phyloP scores from a whole-genome alignment of 2,797 vertebrate genomes.

The Tarsius wallacei region DNA sequence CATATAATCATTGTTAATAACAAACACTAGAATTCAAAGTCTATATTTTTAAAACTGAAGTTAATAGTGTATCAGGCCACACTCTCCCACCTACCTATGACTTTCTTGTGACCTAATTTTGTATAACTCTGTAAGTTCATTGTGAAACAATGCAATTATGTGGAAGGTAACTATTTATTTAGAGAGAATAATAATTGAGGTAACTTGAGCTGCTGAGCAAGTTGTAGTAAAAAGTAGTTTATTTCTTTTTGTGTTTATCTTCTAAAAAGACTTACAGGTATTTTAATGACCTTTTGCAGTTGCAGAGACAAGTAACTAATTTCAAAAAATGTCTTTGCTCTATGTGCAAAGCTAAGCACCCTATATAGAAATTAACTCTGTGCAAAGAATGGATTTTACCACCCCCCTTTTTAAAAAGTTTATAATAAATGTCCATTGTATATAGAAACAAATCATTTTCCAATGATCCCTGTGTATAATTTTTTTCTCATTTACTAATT shows the following conservation, averaged over 20 bases:
- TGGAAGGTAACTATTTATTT: constrained; percentile 39
- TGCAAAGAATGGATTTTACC: not conserved
- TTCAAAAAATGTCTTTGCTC: constrained; percentile 49
- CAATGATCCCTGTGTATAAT: not conserved
- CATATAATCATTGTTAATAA: constrained; percentile 36
- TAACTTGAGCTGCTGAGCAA: constrained; percentile 18
- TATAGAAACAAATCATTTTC: constrained; percentile 56
- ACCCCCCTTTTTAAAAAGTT: not conserved
- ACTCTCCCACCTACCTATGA: not conserved
- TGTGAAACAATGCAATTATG: constrained; percentile 16
- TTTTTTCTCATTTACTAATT: constrained; percentile 12
- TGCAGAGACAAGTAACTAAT: constrained; percentile 15
- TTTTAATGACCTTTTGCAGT: constrained; percentile 53
- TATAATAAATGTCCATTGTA: not conserved
- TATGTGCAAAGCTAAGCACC: not conserved
- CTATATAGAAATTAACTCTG: not conserved
- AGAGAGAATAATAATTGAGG: constrained; percentile 45
- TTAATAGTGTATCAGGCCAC: not conserved
- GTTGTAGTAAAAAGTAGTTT: not conserved
- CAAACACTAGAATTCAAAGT: constrained; percentile 20
- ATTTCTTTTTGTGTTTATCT: constrained; percentile 42
- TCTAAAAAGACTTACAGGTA: not conserved
- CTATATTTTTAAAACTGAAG: constrained; percentile 50
- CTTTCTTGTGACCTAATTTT: constrained; percentile 47
- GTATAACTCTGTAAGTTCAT: constrained; percentile 60